Conservation (phyloP, 2,113 vertebrate genomes). For the Delphinapterus leucas region DNA sequence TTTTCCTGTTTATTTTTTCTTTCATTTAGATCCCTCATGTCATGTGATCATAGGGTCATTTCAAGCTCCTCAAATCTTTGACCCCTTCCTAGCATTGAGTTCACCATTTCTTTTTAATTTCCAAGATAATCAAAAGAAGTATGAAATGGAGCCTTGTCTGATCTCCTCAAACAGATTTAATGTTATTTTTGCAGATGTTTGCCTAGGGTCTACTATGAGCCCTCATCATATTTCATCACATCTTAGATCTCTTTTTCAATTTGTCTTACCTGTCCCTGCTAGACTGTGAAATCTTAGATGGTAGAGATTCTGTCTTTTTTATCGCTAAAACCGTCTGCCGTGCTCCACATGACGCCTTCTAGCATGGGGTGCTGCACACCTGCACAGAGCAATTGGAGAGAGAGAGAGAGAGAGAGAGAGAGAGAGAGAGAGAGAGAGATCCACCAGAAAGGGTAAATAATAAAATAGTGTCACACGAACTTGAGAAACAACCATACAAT, state of each 20-base stretch:
- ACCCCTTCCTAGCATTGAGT: neutral
- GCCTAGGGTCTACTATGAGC: neutral
- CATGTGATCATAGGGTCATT: neutral
- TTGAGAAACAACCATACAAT: neutral
- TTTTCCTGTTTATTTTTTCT: neutral
- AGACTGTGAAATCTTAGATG: neutral
- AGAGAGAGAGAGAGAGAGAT: neutral
- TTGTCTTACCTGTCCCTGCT: neutral
- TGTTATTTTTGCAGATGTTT: neutral
- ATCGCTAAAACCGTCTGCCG: neutral
- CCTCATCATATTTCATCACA: neutral
- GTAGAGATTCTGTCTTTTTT: neutral
- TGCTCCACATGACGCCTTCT: accelerated
- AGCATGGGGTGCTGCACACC: neutral
- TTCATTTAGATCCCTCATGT: neutral
- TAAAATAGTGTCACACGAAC: neutral
- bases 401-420: neutral
- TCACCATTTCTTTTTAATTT: neutral
- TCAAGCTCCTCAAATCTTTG: neutral
- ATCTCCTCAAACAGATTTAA: neutral
- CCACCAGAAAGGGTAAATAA: neutral
- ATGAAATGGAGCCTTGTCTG: neutral
- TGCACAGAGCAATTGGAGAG: accelerated
- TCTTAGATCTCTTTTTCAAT: neutral
- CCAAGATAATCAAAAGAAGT: neutral